Base-by-base conservation (phyloP, 2,888 invertebrate species). In the Drosophila niveifrons region DNA sequence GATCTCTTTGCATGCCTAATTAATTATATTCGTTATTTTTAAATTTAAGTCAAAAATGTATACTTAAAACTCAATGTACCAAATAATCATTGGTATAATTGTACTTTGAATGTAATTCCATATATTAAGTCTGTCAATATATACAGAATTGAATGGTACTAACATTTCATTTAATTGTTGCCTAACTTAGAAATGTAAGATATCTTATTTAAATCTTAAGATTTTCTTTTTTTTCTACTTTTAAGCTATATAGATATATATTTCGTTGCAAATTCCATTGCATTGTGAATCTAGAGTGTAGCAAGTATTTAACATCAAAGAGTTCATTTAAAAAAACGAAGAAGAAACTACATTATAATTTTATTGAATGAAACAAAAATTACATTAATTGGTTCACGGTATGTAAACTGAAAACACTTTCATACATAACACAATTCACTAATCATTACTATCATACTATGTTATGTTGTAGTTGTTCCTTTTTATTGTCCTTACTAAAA, bases 351-450 rank as follows among this genome's bases (percentile, higher is more conserved):
- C 48, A 59, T 70, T 52, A 39, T 28, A 61, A 43, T 47, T 48
- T 47, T 39, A 39, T 13, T 15, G 57, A 53, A 61, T 36, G 36
- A 43, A 58, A 65, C 43, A 39, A 46, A 46, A 46, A 62, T 44
- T 17, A 56, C 63, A 66, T 70, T 58, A 66, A 73, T 74, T 66
- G 76, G 62, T 72, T 72, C 70, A 72, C 65, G 78, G 84, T 78
- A 84, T 77, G 77, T 84, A 78, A 15, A 57, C 44, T 48, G 28
- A 50, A 39, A 29, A 44, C 1, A 17, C 39, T 15, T 50, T 6
- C 15, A 10, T 11, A 11, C 15, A 39, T 50, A 44, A 31, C n/a
- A 2, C 9, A 41, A 3, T 3, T 36, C 34, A n/a, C 34, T 15
- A 41, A 11, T 41, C 13, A 47, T 15, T 55, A n/a, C 10, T 17